Percentiles rank a stretch among this genome's conserved stretches.
These are phyloP conservation scores for Botia kubotai DNA, from an alignment of 2,797 vertebrate genomes.

Conservation along the genomic window DNA sequence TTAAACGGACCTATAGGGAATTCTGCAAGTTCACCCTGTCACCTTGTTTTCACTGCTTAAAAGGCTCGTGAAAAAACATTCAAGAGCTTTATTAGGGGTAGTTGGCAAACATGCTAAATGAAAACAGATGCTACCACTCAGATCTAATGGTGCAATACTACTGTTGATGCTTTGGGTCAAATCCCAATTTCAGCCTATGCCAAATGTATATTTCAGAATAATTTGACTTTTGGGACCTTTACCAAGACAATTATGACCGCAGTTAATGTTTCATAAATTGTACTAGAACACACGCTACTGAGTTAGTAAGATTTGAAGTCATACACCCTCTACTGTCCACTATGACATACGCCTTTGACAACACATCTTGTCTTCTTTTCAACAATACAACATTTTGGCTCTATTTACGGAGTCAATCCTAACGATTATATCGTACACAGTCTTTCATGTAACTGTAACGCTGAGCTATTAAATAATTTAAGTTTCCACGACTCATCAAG, in stretches of 20 bases:
- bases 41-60: background rate
- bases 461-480: background rate
- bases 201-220: background rate
- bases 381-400: background rate
- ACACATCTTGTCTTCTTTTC: conserved; percentile 1
- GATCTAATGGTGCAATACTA: background rate
- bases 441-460: background rate
- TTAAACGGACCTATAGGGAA: background rate
- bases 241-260: background rate
- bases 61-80: background rate
- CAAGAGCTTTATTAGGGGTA: background rate
- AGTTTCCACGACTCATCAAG: conserved; percentile 10
- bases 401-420: background rate
- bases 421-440: background rate
- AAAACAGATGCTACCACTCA: background rate
- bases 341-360: background rate
- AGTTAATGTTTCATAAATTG: background rate
- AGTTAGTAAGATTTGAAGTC: conserved; percentile 25
- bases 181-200: background rate
- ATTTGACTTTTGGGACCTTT: background rate
- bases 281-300: background rate
- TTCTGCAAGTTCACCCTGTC: background rate
- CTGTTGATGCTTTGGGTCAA: background rate
- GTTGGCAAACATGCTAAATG: background rate
- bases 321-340: conserved; percentile 49